A percentile compares a stretch with the other conserved stretches of the same genome.
Conservation (phyloP, 2,888 invertebrate genomes). For the Marasmarcha lunaedactyla region DNA sequence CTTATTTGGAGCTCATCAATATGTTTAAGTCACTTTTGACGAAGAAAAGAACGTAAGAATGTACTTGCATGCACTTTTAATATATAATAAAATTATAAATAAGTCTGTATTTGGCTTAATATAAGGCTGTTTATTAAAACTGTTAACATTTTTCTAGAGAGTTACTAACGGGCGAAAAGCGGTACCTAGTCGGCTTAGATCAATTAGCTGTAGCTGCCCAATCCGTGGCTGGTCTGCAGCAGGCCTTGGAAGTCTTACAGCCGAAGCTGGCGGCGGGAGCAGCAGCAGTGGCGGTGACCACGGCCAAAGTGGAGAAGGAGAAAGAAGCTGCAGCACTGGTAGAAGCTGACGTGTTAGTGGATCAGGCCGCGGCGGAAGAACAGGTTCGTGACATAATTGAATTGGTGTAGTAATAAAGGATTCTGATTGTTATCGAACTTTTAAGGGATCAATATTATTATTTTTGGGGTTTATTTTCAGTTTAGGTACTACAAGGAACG, state of each 20-base stretch:
- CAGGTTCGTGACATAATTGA: too few relatives aligned
- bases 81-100: too few relatives aligned
- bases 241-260: conserved; percentile 84
- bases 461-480: too few relatives aligned
- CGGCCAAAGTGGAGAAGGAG: conserved; percentile 89
- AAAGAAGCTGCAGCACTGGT: conserved; percentile 87
- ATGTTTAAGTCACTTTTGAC: conserved; percentile 86
- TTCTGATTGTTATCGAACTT: too few relatives aligned
- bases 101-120: too few relatives aligned
- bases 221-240: conserved; percentile 85
- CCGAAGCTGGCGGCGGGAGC: conserved; percentile 89
- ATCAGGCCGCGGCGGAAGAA: conserved; percentile 83
- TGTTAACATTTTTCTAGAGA: too few relatives aligned
- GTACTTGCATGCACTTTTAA: too few relatives aligned
- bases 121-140: too few relatives aligned
- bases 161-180: conserved; percentile 74
- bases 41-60: conserved; percentile 75
- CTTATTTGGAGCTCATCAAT: conserved; percentile 90
- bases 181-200: conserved; percentile 89
- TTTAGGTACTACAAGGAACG: too few relatives aligned
- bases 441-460: too few relatives aligned
- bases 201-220: conserved; percentile 86
- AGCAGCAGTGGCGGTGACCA: conserved; percentile 87
- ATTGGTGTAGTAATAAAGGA: too few relatives aligned
- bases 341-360: conserved; percentile 82